Conservation (phyloP, 2,888 invertebrate species). For the Himalopsyche kuldschensis region DNA sequence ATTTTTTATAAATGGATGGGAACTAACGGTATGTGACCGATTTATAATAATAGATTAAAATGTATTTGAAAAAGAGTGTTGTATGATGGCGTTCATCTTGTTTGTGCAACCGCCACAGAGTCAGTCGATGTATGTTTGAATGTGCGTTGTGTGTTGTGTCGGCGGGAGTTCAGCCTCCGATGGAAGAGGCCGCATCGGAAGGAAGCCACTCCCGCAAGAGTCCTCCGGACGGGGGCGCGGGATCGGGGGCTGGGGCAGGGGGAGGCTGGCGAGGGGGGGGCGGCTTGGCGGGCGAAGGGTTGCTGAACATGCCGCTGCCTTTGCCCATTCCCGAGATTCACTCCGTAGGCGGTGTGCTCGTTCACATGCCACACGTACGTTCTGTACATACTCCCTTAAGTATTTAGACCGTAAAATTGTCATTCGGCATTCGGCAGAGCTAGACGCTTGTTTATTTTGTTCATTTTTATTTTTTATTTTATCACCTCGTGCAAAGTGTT, state of each 20-base stretch:
- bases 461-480: background rate
- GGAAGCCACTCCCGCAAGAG: slow-evolving; percentile 61
- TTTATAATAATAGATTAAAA: too few species aligned
- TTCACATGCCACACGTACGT: slow-evolving; percentile 91
- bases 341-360: slow-evolving; percentile 83
- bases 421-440: background rate
- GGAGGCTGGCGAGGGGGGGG: slow-evolving; percentile 44
- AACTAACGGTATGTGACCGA: too few species aligned
- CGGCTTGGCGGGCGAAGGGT: slow-evolving; percentile 44
- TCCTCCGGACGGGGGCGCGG: slow-evolving; percentile 73
- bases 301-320: slow-evolving; percentile 49
- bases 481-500: background rate
- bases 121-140: background rate
- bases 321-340: slow-evolving; percentile 69
- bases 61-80: too few species aligned
- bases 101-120: background rate
- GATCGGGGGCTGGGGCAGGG: slow-evolving; percentile 42
- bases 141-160: background rate
- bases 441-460: background rate
- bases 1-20: too few species aligned
- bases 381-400: slow-evolving; percentile 1
- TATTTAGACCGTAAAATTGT: background rate
- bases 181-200: slow-evolving; percentile 72
- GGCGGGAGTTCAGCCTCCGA: slow-evolving; percentile 54
- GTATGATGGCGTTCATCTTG: background rate